A percentile compares a stretch with the other conserved stretches of the same genome.
These are phyloP conservation scores for Muschampia staudingeri DNA, from an alignment of 2,888 invertebrate genomes.

Conservation along the genomic window DNA sequence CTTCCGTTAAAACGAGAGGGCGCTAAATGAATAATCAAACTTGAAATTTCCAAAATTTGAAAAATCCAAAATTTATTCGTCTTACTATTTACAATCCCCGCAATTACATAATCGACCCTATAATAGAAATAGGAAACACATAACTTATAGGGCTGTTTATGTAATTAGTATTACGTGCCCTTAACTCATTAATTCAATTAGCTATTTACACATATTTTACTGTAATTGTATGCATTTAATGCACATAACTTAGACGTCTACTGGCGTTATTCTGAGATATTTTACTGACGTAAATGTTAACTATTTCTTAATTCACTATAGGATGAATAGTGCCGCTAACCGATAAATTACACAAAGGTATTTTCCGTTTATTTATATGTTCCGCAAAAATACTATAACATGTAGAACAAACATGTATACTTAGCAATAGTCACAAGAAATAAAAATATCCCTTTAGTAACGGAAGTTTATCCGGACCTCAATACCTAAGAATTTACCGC, in stretches of 20 bases:
- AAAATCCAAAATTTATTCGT: neutral
- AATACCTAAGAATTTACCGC: too few species aligned
- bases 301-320: conserved; percentile 14
- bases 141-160: neutral
- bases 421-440: too few species aligned
- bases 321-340: neutral
- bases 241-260: conserved; percentile 8
- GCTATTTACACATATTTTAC: conserved; percentile 11
- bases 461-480: too few species aligned
- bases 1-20: too few species aligned
- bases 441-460: too few species aligned
- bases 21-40: too few species aligned
- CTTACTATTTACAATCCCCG: neutral
- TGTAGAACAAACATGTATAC: neutral
- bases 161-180: neutral
- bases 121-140: neutral
- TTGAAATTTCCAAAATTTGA: too few species aligned
- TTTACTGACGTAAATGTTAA: conserved; percentile 40
- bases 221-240: conserved; percentile 27
- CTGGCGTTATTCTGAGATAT: conserved; percentile 22
- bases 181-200: neutral
- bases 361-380: conserved; percentile 28
- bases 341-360: conserved; percentile 1
- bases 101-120: neutral
- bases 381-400: neutral